Conservation (phyloP, 2,113 vertebrate species). For the Chaetura pelagica region DNA sequence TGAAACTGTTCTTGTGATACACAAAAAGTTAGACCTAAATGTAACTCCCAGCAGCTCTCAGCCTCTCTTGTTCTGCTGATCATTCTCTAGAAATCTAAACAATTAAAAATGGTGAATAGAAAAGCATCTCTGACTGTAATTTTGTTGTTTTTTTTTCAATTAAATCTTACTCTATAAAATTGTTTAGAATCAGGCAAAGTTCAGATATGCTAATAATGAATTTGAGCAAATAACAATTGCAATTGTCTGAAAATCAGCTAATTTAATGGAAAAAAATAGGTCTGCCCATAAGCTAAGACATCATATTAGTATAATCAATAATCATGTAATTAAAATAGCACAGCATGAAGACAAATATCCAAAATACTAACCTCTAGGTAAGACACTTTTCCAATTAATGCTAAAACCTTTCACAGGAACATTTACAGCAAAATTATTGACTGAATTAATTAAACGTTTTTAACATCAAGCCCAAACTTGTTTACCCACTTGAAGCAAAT, state of each 20-base stretch:
- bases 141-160: not conserved
- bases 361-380: not conserved
- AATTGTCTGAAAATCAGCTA: not conserved
- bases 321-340: not conserved
- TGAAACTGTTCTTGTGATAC: not conserved
- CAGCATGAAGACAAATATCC: not conserved
- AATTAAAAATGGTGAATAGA: not conserved
- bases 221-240: not conserved
- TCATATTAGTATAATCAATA: not conserved
- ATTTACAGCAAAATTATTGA: not conserved
- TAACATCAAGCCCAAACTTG: not conserved
- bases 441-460: not conserved
- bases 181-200: not conserved
- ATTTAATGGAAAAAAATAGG: not conserved
- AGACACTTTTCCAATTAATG: not conserved
- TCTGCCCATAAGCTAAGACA: not conserved
- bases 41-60: not conserved
- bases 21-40: not conserved
- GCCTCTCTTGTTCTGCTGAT: not conserved
- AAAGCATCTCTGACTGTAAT: not conserved
- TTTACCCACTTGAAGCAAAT: slow-evolving; percentile 3
- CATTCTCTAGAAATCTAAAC: not conserved
- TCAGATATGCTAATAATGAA: not conserved
- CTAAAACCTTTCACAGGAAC: not conserved
- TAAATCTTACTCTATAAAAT: not conserved